phyloP scores from a whole-genome alignment of 1,140 invertebrate species.

The Caerostris darwini region DNA sequence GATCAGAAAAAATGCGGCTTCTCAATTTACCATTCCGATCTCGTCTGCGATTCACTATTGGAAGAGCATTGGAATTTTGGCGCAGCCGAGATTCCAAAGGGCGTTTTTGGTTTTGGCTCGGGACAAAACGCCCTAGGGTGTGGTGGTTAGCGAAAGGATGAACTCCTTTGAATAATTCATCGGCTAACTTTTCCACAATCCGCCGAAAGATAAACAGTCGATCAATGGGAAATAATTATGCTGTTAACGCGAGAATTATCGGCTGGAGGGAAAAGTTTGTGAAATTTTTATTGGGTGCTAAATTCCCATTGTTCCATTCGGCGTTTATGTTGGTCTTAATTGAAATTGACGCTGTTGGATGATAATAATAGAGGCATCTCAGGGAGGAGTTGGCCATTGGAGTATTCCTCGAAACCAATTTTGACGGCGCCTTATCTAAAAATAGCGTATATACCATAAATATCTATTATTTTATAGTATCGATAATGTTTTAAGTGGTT shows the following conservation, averaged over 20 bases:
- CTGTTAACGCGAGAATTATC: background rate
- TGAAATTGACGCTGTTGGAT: too few relatives aligned
- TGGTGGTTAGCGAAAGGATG: constrained; percentile 52
- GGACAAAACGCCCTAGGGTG: constrained; percentile 60
- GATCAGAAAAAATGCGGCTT: background rate
- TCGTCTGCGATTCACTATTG: background rate
- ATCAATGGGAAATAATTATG: constrained; percentile 23
- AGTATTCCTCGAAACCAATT: too few relatives aligned
- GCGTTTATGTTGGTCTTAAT: too few relatives aligned
- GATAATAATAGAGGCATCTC: too few relatives aligned
- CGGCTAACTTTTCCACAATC: background rate
- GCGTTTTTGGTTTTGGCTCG: constrained; percentile 40
- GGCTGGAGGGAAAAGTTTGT: background rate
- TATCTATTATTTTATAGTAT: too few relatives aligned
- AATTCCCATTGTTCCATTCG: background rate
- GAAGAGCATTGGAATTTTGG: background rate
- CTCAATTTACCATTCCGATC: background rate
- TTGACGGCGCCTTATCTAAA: too few relatives aligned
- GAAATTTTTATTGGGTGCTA: background rate
- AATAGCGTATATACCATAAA: too few relatives aligned
- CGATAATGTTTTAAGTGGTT: too few relatives aligned
- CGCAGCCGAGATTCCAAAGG: constrained; percentile 24
- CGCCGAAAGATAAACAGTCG: background rate
- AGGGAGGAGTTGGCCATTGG: too few relatives aligned
- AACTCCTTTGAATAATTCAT: constrained; percentile 57